phyloP scores from a whole-genome alignment of 2,797 vertebrate genomes.

The Gallinago solitaria region DNA sequence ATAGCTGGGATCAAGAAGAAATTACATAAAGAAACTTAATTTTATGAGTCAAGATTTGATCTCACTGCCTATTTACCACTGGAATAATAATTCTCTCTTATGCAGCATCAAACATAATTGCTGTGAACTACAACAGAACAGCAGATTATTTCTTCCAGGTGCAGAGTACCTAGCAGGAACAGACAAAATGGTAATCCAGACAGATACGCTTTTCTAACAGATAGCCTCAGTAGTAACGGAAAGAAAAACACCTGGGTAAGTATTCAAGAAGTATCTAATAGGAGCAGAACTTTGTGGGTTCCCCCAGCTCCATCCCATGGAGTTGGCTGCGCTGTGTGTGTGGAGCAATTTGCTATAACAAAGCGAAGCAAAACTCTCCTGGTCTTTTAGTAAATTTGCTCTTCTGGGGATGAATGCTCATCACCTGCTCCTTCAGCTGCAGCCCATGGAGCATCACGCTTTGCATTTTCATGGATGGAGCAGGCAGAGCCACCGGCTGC shows the following conservation, averaged over 20 bases:
- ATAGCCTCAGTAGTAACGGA: neutral
- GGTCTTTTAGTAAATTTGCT: neutral
- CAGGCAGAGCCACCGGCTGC: neutral
- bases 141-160: neutral
- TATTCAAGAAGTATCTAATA: neutral
- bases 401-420: neutral
- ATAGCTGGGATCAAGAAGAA: neutral
- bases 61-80: neutral
- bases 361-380: neutral
- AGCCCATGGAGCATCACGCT: fast-evolving
- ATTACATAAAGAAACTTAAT: neutral
- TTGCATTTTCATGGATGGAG: fast-evolving
- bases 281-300: neutral
- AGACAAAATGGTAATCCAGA: neutral
- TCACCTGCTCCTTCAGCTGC: neutral
- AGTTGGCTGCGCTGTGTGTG: neutral
- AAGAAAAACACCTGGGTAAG: neutral
- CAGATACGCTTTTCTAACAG: neutral
- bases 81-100: neutral
- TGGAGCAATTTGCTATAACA: neutral
- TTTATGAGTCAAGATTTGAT: neutral
- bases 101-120: neutral
- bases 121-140: neutral
- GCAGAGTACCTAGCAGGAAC: neutral
- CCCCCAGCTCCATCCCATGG: neutral